A percentile compares a stretch with the other conserved stretches of the same genome.
Evolutionary conservation across 2,113 vertebrate species (phyloP).

Genomic region (Forbesichthys papilliferus): DNA sequence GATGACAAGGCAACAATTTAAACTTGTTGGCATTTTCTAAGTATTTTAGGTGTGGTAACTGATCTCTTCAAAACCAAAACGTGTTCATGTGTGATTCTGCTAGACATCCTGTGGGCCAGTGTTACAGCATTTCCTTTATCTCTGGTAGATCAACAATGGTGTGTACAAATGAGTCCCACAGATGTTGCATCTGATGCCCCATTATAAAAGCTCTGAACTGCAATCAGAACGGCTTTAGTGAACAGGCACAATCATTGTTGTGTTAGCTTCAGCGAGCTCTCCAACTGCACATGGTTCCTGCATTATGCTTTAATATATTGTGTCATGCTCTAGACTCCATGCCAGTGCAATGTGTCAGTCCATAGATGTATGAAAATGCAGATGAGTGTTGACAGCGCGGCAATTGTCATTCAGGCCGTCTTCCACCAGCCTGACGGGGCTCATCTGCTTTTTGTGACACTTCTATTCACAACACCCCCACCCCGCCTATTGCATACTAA

Average conservation of each 20-base stretch:
- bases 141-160: no score
- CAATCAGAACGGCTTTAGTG: no score
- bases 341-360: slow-evolving; percentile 52
- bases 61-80: no score
- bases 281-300: slow-evolving; percentile 24
- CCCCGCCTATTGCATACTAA: slow-evolving; percentile 62
- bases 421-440: slow-evolving; percentile 44
- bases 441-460: slow-evolving; percentile 48
- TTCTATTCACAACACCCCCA: slow-evolving; percentile 47
- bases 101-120: no score
- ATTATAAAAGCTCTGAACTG: no score
- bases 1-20: slow-evolving; percentile 21
- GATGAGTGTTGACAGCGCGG: slow-evolving; percentile 71
- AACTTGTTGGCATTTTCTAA: no score
- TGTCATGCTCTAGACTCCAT: slow-evolving; percentile 58
- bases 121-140: no score
- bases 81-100: no score
- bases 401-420: slow-evolving; percentile 69
- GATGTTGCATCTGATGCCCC: no score
- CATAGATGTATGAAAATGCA: slow-evolving; percentile 60
- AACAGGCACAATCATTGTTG: no score
- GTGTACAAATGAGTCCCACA: no score
- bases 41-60: no score
- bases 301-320: slow-evolving; percentile 52
- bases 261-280: slow-evolving; percentile 13